Percentiles rank a stretch among this genome's conserved stretches.
Conservation (phyloP, 2,113 vertebrate genomes). For the Otis tarda region DNA sequence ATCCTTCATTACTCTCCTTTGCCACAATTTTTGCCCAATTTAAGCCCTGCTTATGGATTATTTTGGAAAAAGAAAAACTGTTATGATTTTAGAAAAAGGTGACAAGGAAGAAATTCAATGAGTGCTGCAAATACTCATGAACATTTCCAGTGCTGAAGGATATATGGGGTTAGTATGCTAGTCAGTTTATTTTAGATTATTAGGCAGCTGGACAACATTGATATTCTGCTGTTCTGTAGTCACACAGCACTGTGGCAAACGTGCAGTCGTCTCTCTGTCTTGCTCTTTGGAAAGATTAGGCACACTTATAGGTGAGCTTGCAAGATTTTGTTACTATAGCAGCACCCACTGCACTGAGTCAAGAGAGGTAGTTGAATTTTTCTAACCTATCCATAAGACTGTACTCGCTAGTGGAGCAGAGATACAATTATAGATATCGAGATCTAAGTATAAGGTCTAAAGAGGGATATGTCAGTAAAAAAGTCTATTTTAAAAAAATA, state of each 20-base stretch:
- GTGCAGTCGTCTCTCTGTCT: rapidly evolving
- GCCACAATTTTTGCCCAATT: neutral
- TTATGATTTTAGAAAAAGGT: neutral
- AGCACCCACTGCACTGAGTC: neutral
- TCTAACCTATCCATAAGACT: neutral
- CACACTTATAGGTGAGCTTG: neutral
- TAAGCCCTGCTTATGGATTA: neutral
- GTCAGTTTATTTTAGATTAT: neutral
- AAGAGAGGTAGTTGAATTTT: neutral
- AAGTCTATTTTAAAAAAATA: slow-evolving; percentile 28
- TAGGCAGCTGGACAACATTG: neutral
- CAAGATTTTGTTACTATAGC: neutral
- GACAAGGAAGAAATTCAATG: neutral
- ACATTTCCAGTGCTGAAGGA: neutral
- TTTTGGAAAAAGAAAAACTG: neutral
- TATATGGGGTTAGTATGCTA: rapidly evolving
- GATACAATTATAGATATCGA: slow-evolving; percentile 10
- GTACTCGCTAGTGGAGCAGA: neutral
- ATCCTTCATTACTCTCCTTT: neutral
- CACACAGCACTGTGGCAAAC: neutral
- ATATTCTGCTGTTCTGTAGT: neutral
- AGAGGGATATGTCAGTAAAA: neutral
- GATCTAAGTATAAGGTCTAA: neutral
- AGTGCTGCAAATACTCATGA: neutral
- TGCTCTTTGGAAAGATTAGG: neutral